A percentile compares a stretch with the other conserved stretches of the same genome.
Evolutionary conservation across 2,888 invertebrate genomes (phyloP).

Genomic region (Chymomyza fuscimana): DNA sequence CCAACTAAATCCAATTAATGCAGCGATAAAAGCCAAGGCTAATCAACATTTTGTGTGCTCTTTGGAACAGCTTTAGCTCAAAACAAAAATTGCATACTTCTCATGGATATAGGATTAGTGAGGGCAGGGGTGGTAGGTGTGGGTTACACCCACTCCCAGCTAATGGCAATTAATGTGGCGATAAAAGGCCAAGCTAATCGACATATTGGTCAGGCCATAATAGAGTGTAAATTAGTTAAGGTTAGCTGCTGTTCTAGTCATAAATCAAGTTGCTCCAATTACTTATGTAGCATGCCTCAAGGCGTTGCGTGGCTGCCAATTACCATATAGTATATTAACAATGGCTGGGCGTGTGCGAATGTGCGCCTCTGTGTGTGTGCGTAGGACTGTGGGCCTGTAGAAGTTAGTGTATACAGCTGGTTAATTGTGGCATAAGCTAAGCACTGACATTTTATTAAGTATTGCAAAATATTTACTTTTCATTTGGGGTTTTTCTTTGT

Average conservation of each 20-base stretch:
- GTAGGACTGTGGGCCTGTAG: not conserved
- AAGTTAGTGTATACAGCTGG: not conserved
- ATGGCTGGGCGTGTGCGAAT: slow-evolving; percentile 23
- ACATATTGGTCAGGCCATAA: slow-evolving; percentile 36
- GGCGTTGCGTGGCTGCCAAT: slow-evolving; percentile 17
- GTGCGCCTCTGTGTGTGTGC: slow-evolving; percentile 1
- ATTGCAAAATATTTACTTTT: slow-evolving; percentile 68
- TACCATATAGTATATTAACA: slow-evolving; percentile 37
- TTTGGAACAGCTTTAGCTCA: slow-evolving; percentile 1
- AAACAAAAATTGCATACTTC: slow-evolving; percentile 2
- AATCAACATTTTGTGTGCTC: not conserved
- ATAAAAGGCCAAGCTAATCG: slow-evolving; percentile 34
- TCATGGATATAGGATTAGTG: no score
- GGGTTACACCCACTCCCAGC: not conserved
- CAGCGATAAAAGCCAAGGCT: slow-evolving; percentile 1
- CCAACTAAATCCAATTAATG: not conserved
- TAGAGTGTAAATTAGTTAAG: slow-evolving; percentile 42
- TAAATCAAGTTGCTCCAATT: slow-evolving; percentile 28
- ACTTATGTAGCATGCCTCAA: not conserved
- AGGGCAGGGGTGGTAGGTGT: not conserved
- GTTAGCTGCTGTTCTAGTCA: slow-evolving; percentile 15
- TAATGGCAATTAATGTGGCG: slow-evolving; percentile 5
- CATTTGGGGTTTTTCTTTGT: slow-evolving; percentile 37
- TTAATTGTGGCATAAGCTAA: slow-evolving; percentile 2
- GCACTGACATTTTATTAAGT: slow-evolving; percentile 37